Conservation (phyloP, 2,888 invertebrate genomes). For the Phalera bucephala region DNA sequence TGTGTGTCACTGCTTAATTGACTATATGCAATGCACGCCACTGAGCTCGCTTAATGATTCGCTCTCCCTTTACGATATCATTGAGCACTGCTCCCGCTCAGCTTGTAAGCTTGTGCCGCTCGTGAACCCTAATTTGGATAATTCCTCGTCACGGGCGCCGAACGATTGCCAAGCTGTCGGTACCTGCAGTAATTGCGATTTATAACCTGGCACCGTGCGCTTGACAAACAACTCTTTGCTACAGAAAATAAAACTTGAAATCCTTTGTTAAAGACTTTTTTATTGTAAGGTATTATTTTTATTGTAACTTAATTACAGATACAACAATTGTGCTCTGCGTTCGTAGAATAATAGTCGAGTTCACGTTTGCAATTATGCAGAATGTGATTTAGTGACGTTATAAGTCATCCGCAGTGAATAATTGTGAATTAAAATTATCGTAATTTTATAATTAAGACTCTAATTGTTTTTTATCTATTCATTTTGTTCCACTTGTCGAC, state of each 20-base stretch:
- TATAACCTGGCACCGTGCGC: constrained; percentile 36
- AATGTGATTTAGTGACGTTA: constrained; percentile 17
- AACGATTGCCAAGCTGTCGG: constrained; percentile 43
- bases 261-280: neutral
- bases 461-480: too few relatives aligned
- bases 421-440: neutral
- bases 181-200: constrained; percentile 58
- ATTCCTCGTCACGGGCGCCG: constrained; percentile 49
- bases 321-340: constrained; percentile 2
- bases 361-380: constrained; percentile 8
- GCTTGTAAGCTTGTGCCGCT: constrained; percentile 13
- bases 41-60: too few relatives aligned
- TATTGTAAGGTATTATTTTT: constrained; percentile 9
- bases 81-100: constrained; percentile 5
- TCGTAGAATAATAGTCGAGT: constrained; percentile 5
- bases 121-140: constrained; percentile 45
- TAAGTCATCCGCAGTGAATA: constrained; percentile 13
- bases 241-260: constrained; percentile 5
- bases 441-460: neutral
- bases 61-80: too few relatives aligned
- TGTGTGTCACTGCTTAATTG: too few relatives aligned
- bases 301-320: constrained; percentile 11
- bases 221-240: constrained; percentile 12
- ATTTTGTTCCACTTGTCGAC: neutral
- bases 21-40: neutral